Conservation (phyloP, 2,888 invertebrate genomes). For the Labia minor region DNA sequence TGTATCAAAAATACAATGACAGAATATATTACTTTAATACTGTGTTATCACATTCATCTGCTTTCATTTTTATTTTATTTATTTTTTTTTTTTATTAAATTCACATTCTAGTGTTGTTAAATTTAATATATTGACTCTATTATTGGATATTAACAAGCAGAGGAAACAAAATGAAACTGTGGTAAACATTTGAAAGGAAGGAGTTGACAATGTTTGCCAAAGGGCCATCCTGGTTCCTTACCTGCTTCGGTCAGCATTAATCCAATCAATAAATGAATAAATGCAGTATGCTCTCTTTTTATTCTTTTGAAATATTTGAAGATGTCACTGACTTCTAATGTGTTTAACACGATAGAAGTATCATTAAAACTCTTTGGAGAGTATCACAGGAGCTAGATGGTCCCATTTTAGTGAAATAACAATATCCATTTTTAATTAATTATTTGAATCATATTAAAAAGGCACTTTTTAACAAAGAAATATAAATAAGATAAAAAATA, state of each 20-base stretch:
- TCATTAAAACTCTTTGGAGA: background rate
- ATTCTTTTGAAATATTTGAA: too few relatives aligned
- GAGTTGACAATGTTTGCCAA: background rate
- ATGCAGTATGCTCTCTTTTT: background rate
- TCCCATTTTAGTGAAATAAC: constrained; percentile 1
- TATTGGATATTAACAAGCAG: background rate
- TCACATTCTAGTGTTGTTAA: background rate
- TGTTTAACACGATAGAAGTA: background rate
- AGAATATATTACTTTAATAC: constrained; percentile 13
- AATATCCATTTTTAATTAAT: constrained; percentile 1
- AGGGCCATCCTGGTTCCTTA: background rate
- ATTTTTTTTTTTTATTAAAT: too few relatives aligned
- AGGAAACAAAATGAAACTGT: background rate
- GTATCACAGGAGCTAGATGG: constrained; percentile 8
- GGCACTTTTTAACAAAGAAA: constrained; percentile 4
- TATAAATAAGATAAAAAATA: background rate
- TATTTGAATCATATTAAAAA: background rate
- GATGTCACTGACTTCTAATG: background rate
- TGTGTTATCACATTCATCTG: constrained; percentile 1
- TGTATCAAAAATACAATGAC: constrained; percentile 7
- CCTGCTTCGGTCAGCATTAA: background rate
- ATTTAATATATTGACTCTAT: background rate
- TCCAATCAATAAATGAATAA: background rate
- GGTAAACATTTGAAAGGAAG: background rate
- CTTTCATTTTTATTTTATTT: background rate